Evolutionary conservation across 2,797 vertebrate genomes (phyloP).

Genomic region (Sitta carolinensis): DNA sequence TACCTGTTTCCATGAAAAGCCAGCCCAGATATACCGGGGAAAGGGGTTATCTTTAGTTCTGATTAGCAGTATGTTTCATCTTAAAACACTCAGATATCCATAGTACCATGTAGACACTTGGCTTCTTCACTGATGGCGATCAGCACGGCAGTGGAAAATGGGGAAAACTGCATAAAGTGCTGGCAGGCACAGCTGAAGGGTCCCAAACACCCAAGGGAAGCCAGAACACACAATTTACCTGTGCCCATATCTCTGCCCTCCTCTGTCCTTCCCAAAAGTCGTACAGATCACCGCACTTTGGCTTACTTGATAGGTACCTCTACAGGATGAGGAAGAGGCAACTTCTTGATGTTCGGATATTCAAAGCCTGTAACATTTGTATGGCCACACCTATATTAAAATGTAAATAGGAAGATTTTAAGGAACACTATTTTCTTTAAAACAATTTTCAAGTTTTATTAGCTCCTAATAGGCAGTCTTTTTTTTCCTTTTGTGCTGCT

Average conservation of each 20-base stretch:
- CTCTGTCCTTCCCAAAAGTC: rapidly evolving
- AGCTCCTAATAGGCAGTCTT: background rate
- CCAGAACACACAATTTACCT: background rate
- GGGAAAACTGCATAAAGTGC: background rate
- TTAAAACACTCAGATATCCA: background rate
- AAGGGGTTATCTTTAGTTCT: background rate
- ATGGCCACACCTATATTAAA: background rate
- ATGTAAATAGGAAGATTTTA: background rate
- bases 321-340: background rate
- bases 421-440: background rate
- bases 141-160: background rate
- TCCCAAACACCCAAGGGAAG: background rate
- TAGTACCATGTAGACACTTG: background rate
- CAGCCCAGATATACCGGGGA: background rate
- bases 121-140: background rate
- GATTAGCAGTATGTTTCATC: background rate
- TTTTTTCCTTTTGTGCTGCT: background rate
- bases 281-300: background rate
- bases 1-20: background rate
- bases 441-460: background rate
- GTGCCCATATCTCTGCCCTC: background rate
- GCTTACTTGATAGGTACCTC: background rate
- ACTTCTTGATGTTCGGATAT: background rate
- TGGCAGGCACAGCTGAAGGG: background rate
- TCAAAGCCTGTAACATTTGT: background rate